Percentiles rank a stretch among this genome's conserved stretches.
Evolutionary conservation across 1,140 invertebrate genomes (phyloP).

Genomic region (Drosophila athabasca): DNA sequence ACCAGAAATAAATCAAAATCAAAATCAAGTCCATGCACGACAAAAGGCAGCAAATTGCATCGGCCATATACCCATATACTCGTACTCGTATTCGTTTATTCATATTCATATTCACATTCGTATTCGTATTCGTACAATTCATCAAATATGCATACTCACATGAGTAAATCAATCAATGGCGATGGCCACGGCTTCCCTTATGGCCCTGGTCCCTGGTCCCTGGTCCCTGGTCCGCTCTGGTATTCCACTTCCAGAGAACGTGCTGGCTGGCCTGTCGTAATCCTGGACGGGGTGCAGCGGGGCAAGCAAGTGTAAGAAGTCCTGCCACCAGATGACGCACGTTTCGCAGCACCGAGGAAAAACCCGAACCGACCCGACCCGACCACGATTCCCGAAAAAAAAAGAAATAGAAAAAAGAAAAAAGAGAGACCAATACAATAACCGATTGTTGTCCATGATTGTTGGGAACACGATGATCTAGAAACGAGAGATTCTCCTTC

Average conservation of each 20-base stretch:
- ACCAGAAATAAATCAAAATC: constrained; percentile 80
- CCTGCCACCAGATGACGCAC: constrained; percentile 58
- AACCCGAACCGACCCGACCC: constrained; percentile 30
- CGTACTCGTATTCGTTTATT: background rate
- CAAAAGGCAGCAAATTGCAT: constrained; percentile 5
- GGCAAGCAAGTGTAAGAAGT: constrained; percentile 22
- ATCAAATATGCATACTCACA: constrained; percentile 12
- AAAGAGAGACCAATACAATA: constrained; percentile 39
- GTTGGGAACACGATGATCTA: constrained; percentile 46
- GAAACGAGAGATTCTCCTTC: constrained; percentile 13
- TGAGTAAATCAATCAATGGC: constrained; percentile 60
- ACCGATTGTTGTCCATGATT: constrained; percentile 13
- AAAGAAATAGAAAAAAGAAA: constrained; percentile 17
- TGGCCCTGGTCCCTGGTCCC: too few species aligned
- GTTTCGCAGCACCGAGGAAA: constrained; percentile 32
- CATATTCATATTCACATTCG: too few species aligned
- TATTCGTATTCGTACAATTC: too few species aligned
- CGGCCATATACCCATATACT: background rate
- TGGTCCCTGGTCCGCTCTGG: background rate
- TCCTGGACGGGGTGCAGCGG: constrained; percentile 2
- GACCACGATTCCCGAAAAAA: constrained; percentile 50
- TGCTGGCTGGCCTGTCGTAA: constrained; percentile 13
- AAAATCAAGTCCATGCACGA: constrained; percentile 62
- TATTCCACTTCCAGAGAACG: constrained; percentile 15
- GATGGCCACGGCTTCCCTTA: too few species aligned